Conservation (phyloP, 2,888 invertebrate genomes). For the Ennomos erosarius region DNA sequence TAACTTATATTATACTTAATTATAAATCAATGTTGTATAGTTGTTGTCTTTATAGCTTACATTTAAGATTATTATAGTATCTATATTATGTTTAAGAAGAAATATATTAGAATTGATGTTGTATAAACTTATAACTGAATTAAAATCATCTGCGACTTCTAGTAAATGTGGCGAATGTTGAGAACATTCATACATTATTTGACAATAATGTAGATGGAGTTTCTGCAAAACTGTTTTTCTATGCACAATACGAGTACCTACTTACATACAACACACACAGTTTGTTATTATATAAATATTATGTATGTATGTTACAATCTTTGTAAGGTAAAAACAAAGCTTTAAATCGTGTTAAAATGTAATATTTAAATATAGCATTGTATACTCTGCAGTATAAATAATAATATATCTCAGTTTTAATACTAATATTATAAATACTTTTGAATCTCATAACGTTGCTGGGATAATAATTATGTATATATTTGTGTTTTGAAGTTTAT, state of each 20-base stretch:
- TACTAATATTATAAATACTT: not conserved
- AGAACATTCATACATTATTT: slow-evolving; percentile 69
- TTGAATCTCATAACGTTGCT: slow-evolving; percentile 11
- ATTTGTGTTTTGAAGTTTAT: not conserved
- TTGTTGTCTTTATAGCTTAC: slow-evolving; percentile 66
- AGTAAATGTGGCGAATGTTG: slow-evolving; percentile 60
- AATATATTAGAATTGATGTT: not conserved
- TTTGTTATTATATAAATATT: slow-evolving; percentile 36
- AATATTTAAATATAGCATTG: slow-evolving; percentile 24
- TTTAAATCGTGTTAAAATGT: slow-evolving; percentile 78
- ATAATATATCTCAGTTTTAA: not conserved
- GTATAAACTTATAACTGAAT: not conserved
- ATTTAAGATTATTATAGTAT: slow-evolving; percentile 27
- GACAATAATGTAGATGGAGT: slow-evolving; percentile 79
- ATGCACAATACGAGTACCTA: slow-evolving; percentile 26
- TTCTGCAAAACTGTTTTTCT: slow-evolving; percentile 37
- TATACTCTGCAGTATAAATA: slow-evolving; percentile 22
- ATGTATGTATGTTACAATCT: slow-evolving; percentile 48
- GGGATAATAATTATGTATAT: slow-evolving; percentile 2
- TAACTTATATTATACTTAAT: slow-evolving; percentile 47
- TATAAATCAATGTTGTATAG: slow-evolving; percentile 66
- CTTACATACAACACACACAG: slow-evolving; percentile 11
- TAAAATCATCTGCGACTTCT: slow-evolving; percentile 14
- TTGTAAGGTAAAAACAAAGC: slow-evolving; percentile 77
- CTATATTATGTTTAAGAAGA: slow-evolving; percentile 11